Percentiles rank a stretch among this genome's conserved stretches.
These are phyloP conservation scores for Calypte anna DNA, from an alignment of 2,113 vertebrate genomes.

Conservation along the genomic window DNA sequence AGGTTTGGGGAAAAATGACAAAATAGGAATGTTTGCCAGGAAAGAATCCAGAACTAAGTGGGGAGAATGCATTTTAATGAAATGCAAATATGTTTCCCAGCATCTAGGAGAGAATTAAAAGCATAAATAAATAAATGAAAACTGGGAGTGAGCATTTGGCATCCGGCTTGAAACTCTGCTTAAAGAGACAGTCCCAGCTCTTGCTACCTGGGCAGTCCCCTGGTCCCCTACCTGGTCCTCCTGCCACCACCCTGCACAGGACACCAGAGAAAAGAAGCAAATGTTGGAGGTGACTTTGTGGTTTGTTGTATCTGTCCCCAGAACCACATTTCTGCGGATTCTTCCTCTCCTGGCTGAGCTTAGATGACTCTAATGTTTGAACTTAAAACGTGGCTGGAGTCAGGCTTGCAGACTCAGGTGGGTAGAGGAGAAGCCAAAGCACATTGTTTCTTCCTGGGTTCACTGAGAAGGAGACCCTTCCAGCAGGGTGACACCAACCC, in stretches of 20 bases:
- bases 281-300: background rate
- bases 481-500: background rate
- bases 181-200: background rate
- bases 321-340: background rate
- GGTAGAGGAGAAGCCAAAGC: background rate
- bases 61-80: constrained; percentile 58
- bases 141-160: background rate
- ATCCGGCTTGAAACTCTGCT: background rate
- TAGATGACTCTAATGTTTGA: background rate
- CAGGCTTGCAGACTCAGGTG: background rate
- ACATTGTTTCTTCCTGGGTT: accelerated
- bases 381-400: background rate
- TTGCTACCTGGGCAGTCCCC: background rate
- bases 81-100: constrained; percentile 57
- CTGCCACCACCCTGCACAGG: background rate
- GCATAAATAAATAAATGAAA: constrained; percentile 58
- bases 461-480: too few species aligned
- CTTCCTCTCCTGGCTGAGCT: accelerated
- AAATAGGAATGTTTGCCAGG: background rate
- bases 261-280: background rate
- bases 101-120: constrained; percentile 48
- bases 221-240: background rate
- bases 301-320: background rate
- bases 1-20: constrained; percentile 26
- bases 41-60: constrained; percentile 44